Evolutionary conservation across 2,797 vertebrate species (phyloP).

Genomic region (Thripadectes ignobilis): DNA sequence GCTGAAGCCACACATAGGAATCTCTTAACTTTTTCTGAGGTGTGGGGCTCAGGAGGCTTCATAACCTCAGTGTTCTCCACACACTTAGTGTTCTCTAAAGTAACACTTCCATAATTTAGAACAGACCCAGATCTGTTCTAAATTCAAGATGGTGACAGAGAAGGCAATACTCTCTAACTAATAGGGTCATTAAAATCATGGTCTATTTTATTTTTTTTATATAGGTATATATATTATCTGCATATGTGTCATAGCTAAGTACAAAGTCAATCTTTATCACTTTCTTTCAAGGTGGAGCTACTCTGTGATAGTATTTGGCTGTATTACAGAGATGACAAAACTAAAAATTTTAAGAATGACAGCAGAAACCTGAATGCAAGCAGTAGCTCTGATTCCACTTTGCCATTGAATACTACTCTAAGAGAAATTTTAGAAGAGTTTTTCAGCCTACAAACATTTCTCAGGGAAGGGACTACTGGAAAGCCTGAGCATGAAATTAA

Average conservation of each 20-base stretch:
- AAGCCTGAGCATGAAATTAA: background rate
- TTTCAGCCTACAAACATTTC: background rate
- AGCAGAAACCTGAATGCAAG: background rate
- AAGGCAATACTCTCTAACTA: background rate
- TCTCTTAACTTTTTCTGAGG: background rate
- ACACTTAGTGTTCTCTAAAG: background rate
- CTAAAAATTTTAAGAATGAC: background rate
- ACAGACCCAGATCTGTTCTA: background rate
- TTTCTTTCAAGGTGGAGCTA: background rate
- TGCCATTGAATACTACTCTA: background rate
- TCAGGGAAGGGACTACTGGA: background rate
- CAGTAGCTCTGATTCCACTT: background rate
- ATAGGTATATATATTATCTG: background rate
- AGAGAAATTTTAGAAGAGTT: background rate
- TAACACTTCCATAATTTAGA: background rate
- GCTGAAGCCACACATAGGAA: background rate
- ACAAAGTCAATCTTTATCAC: background rate
- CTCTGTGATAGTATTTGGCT: background rate
- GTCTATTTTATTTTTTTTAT: background rate
- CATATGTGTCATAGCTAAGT: background rate
- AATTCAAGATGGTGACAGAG: background rate
- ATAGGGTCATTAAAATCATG: background rate
- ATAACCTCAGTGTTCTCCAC: background rate
- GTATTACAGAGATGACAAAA: background rate
- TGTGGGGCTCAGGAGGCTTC: background rate